Percentiles rank a stretch among this genome's conserved stretches.
Conservation (phyloP, 2,113 vertebrate genomes). For the Pipra filicauda region DNA sequence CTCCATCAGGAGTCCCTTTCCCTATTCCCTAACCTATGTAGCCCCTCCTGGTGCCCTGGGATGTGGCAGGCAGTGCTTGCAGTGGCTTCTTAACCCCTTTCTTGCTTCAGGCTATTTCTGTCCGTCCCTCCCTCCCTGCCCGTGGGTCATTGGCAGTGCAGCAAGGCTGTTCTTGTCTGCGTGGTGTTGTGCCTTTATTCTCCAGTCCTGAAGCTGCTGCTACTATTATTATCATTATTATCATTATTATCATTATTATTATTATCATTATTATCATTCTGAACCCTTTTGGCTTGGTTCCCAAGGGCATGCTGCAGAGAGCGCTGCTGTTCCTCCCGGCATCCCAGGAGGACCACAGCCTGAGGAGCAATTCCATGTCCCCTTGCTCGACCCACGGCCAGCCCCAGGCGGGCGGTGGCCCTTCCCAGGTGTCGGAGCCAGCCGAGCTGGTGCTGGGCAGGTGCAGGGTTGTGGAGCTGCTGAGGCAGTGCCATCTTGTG, state of each 20-base stretch:
- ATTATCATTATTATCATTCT: neutral
- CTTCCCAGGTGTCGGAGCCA: neutral
- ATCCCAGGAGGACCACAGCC: neutral
- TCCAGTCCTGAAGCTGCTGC: neutral
- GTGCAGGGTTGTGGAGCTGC: neutral
- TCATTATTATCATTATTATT: neutral
- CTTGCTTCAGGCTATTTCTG: neutral
- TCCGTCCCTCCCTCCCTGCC: neutral
- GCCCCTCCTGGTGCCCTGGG: rapidly evolving
- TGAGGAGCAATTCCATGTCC: neutral
- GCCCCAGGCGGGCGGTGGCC: neutral
- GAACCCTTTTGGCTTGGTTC: neutral
- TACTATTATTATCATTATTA: neutral
- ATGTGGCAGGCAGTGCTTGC: neutral
- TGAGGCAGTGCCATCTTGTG: constrained; percentile 75
- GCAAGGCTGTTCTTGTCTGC: neutral
- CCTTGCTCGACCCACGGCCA: rapidly evolving
- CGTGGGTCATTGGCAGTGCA: neutral
- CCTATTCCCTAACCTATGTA: neutral
- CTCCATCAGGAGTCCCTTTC: rapidly evolving
- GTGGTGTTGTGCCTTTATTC: neutral
- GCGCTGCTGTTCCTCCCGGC: neutral
- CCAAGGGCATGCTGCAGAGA: rapidly evolving
- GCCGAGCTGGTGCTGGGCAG: neutral
- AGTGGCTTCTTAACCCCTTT: neutral